Base-by-base conservation (phyloP, 1,140 invertebrate species). In the Eurosta solidaginis region DNA sequence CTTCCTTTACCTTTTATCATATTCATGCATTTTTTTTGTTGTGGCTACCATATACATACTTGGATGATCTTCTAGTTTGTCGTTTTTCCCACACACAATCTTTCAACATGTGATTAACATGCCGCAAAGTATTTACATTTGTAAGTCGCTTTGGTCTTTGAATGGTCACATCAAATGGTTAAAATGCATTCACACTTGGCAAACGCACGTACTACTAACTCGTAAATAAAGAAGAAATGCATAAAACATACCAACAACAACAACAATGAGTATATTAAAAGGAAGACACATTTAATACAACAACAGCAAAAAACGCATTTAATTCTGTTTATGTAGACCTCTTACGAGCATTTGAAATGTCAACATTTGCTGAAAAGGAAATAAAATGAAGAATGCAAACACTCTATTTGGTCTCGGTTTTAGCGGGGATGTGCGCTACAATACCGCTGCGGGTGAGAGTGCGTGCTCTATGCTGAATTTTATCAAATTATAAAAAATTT, bases 101-200 rank as follows among this genome's bases (percentile, higher is more conserved):
- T 68, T 68, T 68, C 59, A 68, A 68, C 59, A 68, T 68, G 59
- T 68, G 59, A 68, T 68, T 68, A 68, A 68, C 59, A 68, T 68
- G 59, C 59, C 59, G 33, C 59, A 68, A 40, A 40, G 36, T 68
- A 68, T 40, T 5, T 36, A 59, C 54, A 14, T 33, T 10, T 33
- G 17, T 9, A 29, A 1, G 20, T 14, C 22, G 25, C 17, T 10
- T 25, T 25, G 49, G 49, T 17, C n/a, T n/a, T n/a, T n/a, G n/a
- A n/a, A n/a, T n/a, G 27, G 12, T n/a, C 54, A 2, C 10, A 25
- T 22, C n/a, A 68, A 68, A 33, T 40, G 59, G 17, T 42, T 36
- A 9, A 68, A 68, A 68, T 68, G 59, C 33, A 68, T 68, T 36
- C 59, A 68, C 33, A 68, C 59, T 20, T 33, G 59, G 10, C 59